Base-by-base conservation (phyloP, 2,888 invertebrate species). In the Cenopis cana region DNA sequence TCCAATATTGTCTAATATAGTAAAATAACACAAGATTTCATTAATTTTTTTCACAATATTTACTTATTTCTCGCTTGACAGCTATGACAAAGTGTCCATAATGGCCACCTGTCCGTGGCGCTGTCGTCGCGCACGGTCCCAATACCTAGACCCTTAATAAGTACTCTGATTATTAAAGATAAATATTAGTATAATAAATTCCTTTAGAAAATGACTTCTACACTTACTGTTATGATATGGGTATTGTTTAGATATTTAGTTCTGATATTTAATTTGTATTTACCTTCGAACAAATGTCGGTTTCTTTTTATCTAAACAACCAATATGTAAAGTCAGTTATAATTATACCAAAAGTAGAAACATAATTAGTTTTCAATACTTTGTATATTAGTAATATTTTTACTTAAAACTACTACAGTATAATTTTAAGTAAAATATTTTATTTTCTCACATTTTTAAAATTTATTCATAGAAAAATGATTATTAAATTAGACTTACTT, bases 221-320 rank as follows among this genome's bases (percentile, higher is more conserved):
- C 8, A 59, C 49, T 59, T 52, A 68, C 59, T 59, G 24, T 52
- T 52, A 38, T 68, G 68, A 68, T 68, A 68, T 68, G 68, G 68
- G 59, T 24, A 60, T 68, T 68, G 18, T 59, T 52, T 55, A 56
- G 33, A n/a, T 46, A 14, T 29, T 46, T 46, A 65, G n/a, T 62
- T 52, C 20, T 50, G 36, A 33, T n/a, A 12, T 18, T 41, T 46
- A 20, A 33, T 29, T 10, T 36, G 33, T 17, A 33, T 50, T 50
- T 61, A 50, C 20, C 24, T 24, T 59, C 17, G 38, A 17, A 38
- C 20, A 24, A 24, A 38, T 12, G 0, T 46, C 46, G 14, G 6
- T 14, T n/a, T n/a, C n/a, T 41, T 14, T 41, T 5, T 0, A 41
- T 41, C 5, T 41, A 14, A 41, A 14, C 46, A 8, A 46, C 8